Percentiles rank a stretch among this genome's conserved stretches.
phyloP scores from a whole-genome alignment of 2,113 vertebrate genomes.

The Bubo blakistoni region DNA sequence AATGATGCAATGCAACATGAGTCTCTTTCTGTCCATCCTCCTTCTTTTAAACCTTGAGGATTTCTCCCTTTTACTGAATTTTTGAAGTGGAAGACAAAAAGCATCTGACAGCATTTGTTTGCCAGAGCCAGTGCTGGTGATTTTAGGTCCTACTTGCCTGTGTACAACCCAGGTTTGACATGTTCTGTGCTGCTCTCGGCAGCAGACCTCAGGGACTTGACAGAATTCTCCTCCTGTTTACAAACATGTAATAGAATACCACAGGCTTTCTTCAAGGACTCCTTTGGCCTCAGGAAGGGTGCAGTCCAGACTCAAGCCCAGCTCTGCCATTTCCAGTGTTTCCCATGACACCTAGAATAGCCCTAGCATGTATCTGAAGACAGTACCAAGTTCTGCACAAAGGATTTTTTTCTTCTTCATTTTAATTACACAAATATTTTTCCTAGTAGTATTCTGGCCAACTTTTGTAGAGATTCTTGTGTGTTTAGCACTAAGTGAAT shows the following conservation, averaged over 20 bases:
- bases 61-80: neutral
- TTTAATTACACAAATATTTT: neutral
- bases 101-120: neutral
- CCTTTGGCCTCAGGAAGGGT: neutral
- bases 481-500: neutral
- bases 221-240: neutral
- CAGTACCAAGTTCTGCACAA: accelerated
- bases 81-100: neutral
- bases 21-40: neutral
- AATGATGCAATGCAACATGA: accelerated
- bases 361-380: neutral
- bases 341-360: too few relatives aligned
- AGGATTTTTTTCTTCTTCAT: neutral
- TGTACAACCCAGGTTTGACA: accelerated
- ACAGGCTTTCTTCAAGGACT: neutral
- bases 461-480: neutral
- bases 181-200: neutral
- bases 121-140: neutral
- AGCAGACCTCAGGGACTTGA: neutral
- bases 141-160: neutral
- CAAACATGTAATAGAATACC: neutral
- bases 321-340: neutral
- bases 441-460: neutral
- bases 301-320: neutral
- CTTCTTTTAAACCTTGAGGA: neutral